Base-by-base conservation (phyloP, 2,113 vertebrate genomes). In the Tetraodon nigroviridis region DNA sequence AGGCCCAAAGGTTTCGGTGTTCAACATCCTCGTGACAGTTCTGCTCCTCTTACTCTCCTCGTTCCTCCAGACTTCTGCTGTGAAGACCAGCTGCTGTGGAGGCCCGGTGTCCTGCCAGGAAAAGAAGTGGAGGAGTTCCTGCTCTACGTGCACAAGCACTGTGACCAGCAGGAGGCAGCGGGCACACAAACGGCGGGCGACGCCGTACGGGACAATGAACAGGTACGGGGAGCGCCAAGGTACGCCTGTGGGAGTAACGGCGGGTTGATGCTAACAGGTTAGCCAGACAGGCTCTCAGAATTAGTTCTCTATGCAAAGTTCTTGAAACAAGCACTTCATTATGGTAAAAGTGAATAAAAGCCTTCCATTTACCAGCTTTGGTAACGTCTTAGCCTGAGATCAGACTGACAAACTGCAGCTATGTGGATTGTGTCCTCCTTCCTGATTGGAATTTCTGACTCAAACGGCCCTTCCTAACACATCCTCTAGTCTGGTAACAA, bases 11-110 rank as follows among this genome's bases (percentile, higher is more conserved):
- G 7, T 27, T 61, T 13, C 13, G n/a, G 41, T 12, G 45, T 48
- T 46, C 17, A 37, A 64, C 19, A 22, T 21, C 22, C 5, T n/a
- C 2, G 20, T 20, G n/a, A 19, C 46, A 48, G 18, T 37, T 46
- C 11, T 21, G 18, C 32, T 41, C 8, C 49, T 19, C 17, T 18
- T 1, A 6, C 12, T 13, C 13, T 24, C 14, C 55, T 4, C 44
- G 14, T 44, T 29, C 10, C 22, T 71, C 19, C 74, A 98, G 96
- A 87, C 64, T 92, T 91, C 45, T 93, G 92, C 74, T 90, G 89
- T 0, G 93, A 94, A 32, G 96, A 98, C 87, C 96, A 98, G 89
- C 74, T 98, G 76, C 88, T 98, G 20, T 98, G 96, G 96, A 92
- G 86, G 57, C 95, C 96, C 0, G 91, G 64, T 15, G 71, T 93